Conservation (phyloP, 2,888 invertebrate genomes). For the Cryptosula pallasiana region DNA sequence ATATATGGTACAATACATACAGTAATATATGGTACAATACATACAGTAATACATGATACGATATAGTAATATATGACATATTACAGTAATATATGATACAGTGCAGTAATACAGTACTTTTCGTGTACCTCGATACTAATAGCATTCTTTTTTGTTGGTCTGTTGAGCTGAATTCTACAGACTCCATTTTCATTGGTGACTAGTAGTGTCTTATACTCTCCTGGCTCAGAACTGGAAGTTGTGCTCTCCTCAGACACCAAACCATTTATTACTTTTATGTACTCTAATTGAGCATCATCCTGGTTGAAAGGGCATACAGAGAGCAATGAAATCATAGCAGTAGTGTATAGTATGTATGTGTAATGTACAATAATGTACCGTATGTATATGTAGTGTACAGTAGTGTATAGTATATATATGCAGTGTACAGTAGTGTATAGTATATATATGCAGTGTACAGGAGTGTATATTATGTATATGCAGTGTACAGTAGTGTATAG, state of each 20-base stretch:
- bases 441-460: too few relatives aligned
- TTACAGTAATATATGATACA: neutral
- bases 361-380: too few relatives aligned
- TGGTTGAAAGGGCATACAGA: too few relatives aligned
- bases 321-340: too few relatives aligned
- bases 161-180: slow-evolving; percentile 60
- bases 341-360: too few relatives aligned
- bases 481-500: too few relatives aligned
- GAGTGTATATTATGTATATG: too few relatives aligned
- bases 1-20: neutral
- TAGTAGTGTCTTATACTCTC: slow-evolving; percentile 40
- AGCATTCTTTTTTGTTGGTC: slow-evolving; percentile 76
- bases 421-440: too few relatives aligned
- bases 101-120: neutral
- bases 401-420: too few relatives aligned
- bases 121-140: slow-evolving; percentile 57
- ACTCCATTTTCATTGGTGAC: slow-evolving; percentile 36
- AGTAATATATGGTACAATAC: neutral
- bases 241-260: slow-evolving; percentile 38
- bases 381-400: too few relatives aligned
- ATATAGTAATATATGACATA: neutral
- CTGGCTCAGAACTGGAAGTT: slow-evolving; percentile 29
- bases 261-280: slow-evolving; percentile 54
- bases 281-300: slow-evolving; percentile 57
- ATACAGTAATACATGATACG: neutral